Evolutionary conservation across 23 tunicate genomes (phyloP), one percentile per base, ranked within the genome.

Genomic region (Trididemnum clinides): DNA sequence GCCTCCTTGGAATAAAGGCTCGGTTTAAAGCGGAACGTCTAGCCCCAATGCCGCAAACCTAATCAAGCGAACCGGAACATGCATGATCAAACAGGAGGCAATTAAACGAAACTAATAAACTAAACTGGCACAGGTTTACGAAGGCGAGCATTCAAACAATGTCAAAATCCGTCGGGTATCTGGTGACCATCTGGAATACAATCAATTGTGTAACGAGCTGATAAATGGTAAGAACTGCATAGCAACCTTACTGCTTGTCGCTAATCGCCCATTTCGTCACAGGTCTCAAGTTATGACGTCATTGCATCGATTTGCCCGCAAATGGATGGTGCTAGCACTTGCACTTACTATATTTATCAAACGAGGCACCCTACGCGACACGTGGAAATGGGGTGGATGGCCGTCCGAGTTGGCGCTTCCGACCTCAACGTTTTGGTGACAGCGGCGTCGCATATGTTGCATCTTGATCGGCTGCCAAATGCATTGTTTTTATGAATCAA

Each of bases 151-250:
- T 75, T 54, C 80, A 76, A 91, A 87, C 38, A 51, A 82, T 70
- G 83, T 91, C 49, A 91, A 91, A 69, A 87, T 91, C 19, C 85
- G 97, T 2, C 62, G 75, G 31, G 38, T 91, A 3, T 71, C 97
- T 3, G 97, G 97, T 3, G 97, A 91, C 76, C 74, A 72, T 23
- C 39, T 77, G 54, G 97, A 91, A 54, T 91, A 87, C 72, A 87
- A 80, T 32, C 82, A 87, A 36, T 63, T 91, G 44, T 91, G 97
- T 57, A 78, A 65, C 70, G 91, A 91, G 64, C 71, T 91, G 44
- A 33, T 91, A 37, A 77, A 82, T 73, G 97, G 97, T 87, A 38
- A 64, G 66, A 5, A 25, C 66, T 3, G 66, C 20, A n/a, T 3
- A 15, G 54, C 12, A 44, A 7, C 15, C 15, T 15, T 7, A 44